Conservation (phyloP, 2,797 vertebrate genomes). For the Acanthopagrus latus region DNA sequence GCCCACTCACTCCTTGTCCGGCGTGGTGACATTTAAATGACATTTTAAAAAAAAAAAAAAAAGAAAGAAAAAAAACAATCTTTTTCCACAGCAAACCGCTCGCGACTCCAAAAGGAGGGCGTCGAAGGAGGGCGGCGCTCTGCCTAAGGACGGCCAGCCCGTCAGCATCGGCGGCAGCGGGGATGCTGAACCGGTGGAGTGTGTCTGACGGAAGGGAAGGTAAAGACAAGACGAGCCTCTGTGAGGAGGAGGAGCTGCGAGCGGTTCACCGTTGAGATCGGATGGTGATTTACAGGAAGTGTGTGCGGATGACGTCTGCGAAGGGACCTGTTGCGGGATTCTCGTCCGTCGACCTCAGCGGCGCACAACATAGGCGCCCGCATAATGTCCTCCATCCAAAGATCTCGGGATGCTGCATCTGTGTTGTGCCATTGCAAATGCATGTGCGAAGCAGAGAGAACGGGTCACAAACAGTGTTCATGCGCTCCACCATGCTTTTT, state of each 20-base stretch:
- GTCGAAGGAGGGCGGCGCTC: slow-evolving; percentile 71
- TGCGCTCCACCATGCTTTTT: slow-evolving; percentile 66
- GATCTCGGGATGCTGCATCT: slow-evolving; percentile 76
- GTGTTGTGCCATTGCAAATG: slow-evolving; percentile 73
- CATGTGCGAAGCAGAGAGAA: slow-evolving; percentile 70
- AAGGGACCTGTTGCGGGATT: slow-evolving; percentile 42
- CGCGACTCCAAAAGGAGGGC: slow-evolving; percentile 79
- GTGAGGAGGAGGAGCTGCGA: slow-evolving; percentile 19
- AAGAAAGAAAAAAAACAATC: too few species aligned
- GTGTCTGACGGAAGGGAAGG: slow-evolving; percentile 71
- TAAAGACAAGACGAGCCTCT: slow-evolving; percentile 52
- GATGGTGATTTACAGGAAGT: slow-evolving; percentile 20
- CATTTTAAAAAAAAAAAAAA: slow-evolving; percentile 62
- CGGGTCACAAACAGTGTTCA: slow-evolving; percentile 32
- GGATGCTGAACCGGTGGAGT: slow-evolving; percentile 58
- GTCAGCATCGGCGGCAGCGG: slow-evolving; percentile 44
- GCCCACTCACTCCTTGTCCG: slow-evolving; percentile 28
- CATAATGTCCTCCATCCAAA: slow-evolving; percentile 72
- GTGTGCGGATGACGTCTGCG: slow-evolving; percentile 44
- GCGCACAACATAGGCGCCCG: slow-evolving; percentile 59
- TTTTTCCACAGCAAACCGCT: slow-evolving; percentile 71
- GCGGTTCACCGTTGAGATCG: slow-evolving; percentile 28
- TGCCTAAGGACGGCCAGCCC: slow-evolving; percentile 71
- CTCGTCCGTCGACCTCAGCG: slow-evolving; percentile 38
- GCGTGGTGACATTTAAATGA: slow-evolving; percentile 58